A percentile compares a stretch with the other conserved stretches of the same genome.
Conservation (phyloP, 2,888 invertebrate species). For the Hirtodrosophila trivittata region DNA sequence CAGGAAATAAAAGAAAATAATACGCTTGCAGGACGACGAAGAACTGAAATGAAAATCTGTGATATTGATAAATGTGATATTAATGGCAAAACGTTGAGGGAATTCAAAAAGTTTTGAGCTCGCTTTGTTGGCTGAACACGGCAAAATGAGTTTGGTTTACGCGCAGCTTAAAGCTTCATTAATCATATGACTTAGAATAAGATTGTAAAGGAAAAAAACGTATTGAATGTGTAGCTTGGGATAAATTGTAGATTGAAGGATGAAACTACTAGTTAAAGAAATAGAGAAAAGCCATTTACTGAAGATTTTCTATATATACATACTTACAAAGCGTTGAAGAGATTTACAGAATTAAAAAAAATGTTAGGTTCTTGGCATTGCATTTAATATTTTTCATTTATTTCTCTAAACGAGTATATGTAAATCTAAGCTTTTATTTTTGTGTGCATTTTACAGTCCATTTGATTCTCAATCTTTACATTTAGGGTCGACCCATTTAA, state of each 20-base stretch:
- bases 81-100: constrained; percentile 72
- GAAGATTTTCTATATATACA: too few relatives aligned
- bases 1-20: constrained; percentile 58
- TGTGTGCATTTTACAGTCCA: neutral
- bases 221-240: constrained; percentile 16
- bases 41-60: constrained; percentile 74
- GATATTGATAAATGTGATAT: constrained; percentile 78
- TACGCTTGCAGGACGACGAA: constrained; percentile 58
- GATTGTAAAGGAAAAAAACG: constrained; percentile 9
- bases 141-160: constrained; percentile 64
- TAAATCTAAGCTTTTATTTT: too few relatives aligned
- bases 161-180: constrained; percentile 64
- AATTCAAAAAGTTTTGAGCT: constrained; percentile 62
- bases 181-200: constrained; percentile 55
- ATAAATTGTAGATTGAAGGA: too few relatives aligned
- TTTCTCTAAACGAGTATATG: too few relatives aligned
- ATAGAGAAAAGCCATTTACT: too few relatives aligned
- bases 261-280: too few relatives aligned
- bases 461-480: neutral
- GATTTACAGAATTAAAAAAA: too few relatives aligned
- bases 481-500: neutral
- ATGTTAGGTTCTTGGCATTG: too few relatives aligned
- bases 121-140: constrained; percentile 47
- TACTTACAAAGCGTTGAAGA: neutral
- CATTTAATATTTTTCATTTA: too few relatives aligned